These are phyloP conservation scores for Lithobates pipiens DNA, from an alignment of 2,797 vertebrate genomes.

Conservation along the genomic window DNA sequence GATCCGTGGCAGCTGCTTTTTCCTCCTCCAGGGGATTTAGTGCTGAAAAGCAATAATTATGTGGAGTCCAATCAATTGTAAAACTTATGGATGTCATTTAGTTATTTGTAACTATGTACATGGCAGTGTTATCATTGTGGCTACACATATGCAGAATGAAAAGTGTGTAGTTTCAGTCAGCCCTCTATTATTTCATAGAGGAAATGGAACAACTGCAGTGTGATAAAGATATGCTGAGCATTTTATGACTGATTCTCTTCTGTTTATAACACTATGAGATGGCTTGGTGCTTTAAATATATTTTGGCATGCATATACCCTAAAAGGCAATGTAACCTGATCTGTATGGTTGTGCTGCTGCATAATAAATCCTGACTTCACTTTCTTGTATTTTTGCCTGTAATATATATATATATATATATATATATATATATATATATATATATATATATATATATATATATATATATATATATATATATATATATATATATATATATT, in stretches of 20 bases:
- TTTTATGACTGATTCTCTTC: constrained; percentile 48
- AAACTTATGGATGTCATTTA: constrained; percentile 59
- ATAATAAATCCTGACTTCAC: constrained; percentile 16
- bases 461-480: too few relatives aligned
- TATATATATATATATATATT: too few relatives aligned
- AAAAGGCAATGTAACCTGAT: constrained; percentile 47
- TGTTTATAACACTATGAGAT: constrained; percentile 39
- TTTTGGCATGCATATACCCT: constrained; percentile 52
- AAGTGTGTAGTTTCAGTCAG: not conserved
- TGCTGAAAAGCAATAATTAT: constrained; percentile 47
- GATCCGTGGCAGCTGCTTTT: constrained; percentile 59
- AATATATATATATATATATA: too few relatives aligned
- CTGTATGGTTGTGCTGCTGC: constrained; percentile 17
- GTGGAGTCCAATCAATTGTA: constrained; percentile 62
- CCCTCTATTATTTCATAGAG: constrained; percentile 23
- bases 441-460: too few relatives aligned
- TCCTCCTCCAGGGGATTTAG: constrained; percentile 55
- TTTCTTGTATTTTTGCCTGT: not conserved
- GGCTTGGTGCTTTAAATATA: constrained; percentile 31
- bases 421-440: too few relatives aligned
- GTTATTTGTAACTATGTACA: constrained; percentile 59
- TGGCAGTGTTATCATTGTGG: constrained; percentile 59
- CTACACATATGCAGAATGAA: constrained; percentile 50
- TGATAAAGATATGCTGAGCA: not conserved
- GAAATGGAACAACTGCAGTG: constrained; percentile 30